Evolutionary conservation across 2,113 vertebrate genomes (phyloP).

Genomic region (Urocynchramus pylzowi): DNA sequence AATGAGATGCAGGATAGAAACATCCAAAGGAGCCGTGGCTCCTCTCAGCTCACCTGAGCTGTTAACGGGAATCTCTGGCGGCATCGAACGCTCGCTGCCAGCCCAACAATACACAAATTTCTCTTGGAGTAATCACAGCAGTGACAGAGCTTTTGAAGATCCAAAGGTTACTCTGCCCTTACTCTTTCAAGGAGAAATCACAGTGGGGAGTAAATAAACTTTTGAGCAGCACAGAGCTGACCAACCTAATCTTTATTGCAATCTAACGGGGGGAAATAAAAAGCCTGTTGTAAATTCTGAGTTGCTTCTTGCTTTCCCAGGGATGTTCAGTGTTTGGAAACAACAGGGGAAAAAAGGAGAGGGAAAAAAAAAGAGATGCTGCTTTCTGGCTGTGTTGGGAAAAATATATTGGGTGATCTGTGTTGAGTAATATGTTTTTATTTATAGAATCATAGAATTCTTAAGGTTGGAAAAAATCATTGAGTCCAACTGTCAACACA

Average conservation of each 20-base stretch:
- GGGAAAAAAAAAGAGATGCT: background rate
- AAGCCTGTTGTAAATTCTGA: background rate
- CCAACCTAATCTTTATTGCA: background rate
- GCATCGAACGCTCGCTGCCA: slow-evolving; percentile 15
- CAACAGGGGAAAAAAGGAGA: background rate
- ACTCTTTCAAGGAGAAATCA: slow-evolving; percentile 38
- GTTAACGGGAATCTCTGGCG: slow-evolving; percentile 5
- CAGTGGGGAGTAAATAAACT: slow-evolving; percentile 50
- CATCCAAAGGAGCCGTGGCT: background rate
- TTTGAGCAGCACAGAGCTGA: background rate
- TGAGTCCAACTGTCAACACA: background rate
- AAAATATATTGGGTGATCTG: background rate
- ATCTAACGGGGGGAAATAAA: background rate
- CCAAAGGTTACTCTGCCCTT: slow-evolving; percentile 33
- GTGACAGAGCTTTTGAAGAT: slow-evolving; percentile 39
- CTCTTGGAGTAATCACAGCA: slow-evolving; percentile 29
- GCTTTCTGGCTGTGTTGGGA: background rate
- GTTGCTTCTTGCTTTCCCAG: background rate
- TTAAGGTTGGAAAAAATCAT: background rate
- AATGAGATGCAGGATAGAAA: slow-evolving; percentile 45
- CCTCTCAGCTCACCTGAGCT: slow-evolving; percentile 44
- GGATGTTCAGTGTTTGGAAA: background rate
- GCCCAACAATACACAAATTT: slow-evolving; percentile 26
- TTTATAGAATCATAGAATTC: background rate
- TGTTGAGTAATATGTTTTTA: background rate